phyloP scores from a whole-genome alignment of 2,797 vertebrate genomes.

The Heterohyrax brucei region DNA sequence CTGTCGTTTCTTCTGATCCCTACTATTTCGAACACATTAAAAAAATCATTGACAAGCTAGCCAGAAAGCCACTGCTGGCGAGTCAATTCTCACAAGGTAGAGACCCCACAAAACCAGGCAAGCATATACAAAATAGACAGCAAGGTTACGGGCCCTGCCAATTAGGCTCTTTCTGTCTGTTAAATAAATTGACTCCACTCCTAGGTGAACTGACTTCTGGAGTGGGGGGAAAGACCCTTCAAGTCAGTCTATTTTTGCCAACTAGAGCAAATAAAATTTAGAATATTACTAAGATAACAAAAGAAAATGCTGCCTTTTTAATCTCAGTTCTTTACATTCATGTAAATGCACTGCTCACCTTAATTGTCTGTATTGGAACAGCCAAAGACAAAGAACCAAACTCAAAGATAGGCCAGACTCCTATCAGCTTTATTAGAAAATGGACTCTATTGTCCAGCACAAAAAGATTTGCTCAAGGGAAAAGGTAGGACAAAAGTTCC shows the following conservation, averaged over 20 bases:
- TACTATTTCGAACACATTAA: conserved; percentile 22
- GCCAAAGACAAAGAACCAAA: conserved; percentile 78
- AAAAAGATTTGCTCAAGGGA: conserved; percentile 65
- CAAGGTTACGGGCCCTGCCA: conserved; percentile 41
- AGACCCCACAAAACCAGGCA: conserved; percentile 56
- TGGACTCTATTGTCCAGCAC: conserved; percentile 71
- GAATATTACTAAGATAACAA: conserved; percentile 85
- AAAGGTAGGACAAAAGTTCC: conserved; percentile 55
- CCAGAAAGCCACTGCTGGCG: too few relatives aligned
- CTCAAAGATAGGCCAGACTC: neutral
- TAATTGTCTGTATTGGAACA: conserved; percentile 81
- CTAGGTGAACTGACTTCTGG: conserved; percentile 76
- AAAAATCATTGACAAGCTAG: neutral
- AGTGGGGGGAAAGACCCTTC: conserved; percentile 62
- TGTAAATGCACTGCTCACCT: conserved; percentile 82
- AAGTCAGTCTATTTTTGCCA: conserved; percentile 76
- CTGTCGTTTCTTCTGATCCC: conserved; percentile 58
- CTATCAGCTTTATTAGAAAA: conserved; percentile 81
- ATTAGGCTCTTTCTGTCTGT: conserved; percentile 69
- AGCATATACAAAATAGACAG: conserved; percentile 70
- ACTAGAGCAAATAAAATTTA: conserved; percentile 82
- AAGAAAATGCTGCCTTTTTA: conserved; percentile 78
- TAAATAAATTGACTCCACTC: conserved; percentile 78
- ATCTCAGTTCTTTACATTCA: conserved; percentile 82
- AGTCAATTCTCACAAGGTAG: neutral